Conservation (phyloP, 2,888 invertebrate species). For the Ochropleura leucogaster region DNA sequence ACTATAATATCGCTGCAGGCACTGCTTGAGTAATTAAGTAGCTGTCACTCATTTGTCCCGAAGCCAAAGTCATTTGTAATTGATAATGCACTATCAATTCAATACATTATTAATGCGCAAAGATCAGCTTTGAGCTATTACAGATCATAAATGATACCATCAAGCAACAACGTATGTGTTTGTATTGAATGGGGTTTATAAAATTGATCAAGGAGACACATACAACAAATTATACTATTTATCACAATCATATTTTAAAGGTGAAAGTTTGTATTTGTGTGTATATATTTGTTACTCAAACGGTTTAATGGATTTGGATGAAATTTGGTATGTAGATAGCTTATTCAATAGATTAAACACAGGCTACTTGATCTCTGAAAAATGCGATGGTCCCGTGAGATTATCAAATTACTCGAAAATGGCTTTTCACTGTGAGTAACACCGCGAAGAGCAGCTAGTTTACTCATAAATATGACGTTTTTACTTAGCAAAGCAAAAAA, state of each 20-base stretch:
- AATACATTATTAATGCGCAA: conserved; percentile 43
- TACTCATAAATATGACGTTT: neutral
- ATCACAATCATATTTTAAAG: too few species aligned
- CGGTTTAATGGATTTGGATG: too few species aligned
- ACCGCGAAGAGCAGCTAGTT: too few species aligned
- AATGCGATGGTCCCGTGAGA: too few species aligned
- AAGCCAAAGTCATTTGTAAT: conserved; percentile 56
- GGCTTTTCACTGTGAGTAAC: too few species aligned
- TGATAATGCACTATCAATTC: conserved; percentile 61
- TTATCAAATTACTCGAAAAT: too few species aligned
- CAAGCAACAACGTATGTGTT: neutral
- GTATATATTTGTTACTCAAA: too few species aligned
- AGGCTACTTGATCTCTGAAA: too few species aligned
- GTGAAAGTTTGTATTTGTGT: too few species aligned
- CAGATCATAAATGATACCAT: conserved; percentile 29
- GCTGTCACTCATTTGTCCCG: conserved; percentile 49
- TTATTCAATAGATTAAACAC: too few species aligned
- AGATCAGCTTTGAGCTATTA: conserved; percentile 38
- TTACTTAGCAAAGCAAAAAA: neutral
- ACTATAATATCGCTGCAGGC: neutral
- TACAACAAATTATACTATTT: neutral
- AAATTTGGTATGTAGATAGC: too few species aligned
- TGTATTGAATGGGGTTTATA: neutral
- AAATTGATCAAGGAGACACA: neutral
- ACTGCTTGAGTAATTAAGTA: conserved; percentile 40